phyloP scores from a whole-genome alignment of 2,113 vertebrate species.

The Hemibagrus wyckioides region DNA sequence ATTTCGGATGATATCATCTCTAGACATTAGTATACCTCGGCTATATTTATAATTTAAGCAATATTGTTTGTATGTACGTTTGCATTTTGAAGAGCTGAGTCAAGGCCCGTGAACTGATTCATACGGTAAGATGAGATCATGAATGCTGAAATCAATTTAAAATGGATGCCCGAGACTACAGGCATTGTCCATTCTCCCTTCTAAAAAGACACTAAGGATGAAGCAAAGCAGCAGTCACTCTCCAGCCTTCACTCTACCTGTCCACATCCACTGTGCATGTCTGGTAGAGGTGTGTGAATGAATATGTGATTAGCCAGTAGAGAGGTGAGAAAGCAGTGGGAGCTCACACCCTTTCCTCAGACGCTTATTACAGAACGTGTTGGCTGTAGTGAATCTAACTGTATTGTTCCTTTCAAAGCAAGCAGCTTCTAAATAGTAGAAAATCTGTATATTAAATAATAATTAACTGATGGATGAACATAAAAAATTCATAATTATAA shows the following conservation, averaged over 20 bases:
- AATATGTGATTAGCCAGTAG: background rate
- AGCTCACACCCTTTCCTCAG: slow-evolving; percentile 3
- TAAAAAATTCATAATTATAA: background rate
- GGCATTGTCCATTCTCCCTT: background rate
- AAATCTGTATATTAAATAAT: background rate
- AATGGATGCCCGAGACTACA: slow-evolving; percentile 6
- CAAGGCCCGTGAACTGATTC: slow-evolving; percentile 31
- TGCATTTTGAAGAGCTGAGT: slow-evolving; percentile 13
- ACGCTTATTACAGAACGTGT: background rate
- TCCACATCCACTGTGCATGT: background rate
- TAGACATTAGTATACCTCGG: background rate
- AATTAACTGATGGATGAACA: background rate
- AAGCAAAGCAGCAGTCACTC: background rate
- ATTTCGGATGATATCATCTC: background rate
- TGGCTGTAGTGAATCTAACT: background rate
- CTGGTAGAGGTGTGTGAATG: slow-evolving; percentile 4
- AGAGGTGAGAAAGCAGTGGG: slow-evolving; percentile 7
- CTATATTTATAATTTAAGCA: background rate
- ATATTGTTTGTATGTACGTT: slow-evolving; percentile 4
- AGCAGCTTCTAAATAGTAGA: background rate
- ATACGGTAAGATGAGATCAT: slow-evolving; percentile 35
- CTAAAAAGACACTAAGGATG: background rate
- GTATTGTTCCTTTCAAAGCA: background rate
- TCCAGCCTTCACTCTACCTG: background rate
- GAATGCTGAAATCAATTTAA: background rate